phyloP scores from a whole-genome alignment of 1,140 invertebrate genomes.

The Drosophila oshimai region DNA sequence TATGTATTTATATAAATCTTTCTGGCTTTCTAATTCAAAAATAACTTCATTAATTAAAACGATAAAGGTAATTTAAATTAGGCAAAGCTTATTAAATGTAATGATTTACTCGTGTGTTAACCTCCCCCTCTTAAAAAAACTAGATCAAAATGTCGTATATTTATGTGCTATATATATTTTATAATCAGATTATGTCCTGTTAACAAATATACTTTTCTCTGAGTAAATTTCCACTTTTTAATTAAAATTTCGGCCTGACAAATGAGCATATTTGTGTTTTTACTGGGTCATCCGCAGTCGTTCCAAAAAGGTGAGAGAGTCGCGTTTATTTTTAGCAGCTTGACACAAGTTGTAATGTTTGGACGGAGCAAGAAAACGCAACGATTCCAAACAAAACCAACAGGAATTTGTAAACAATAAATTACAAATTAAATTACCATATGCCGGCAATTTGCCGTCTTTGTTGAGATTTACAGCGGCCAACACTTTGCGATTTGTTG shows the following conservation, averaged over 20 bases:
- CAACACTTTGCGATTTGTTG: constrained; percentile 38
- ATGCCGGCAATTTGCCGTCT: constrained; percentile 40
- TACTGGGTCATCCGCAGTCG: constrained; percentile 42
- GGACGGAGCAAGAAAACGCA: neutral
- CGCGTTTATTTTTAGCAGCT: constrained; percentile 16
- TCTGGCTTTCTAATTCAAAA: too few relatives aligned
- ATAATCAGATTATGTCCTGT: neutral
- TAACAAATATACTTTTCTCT: neutral
- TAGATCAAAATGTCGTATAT: too few relatives aligned
- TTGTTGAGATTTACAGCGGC: constrained; percentile 56
- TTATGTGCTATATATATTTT: too few relatives aligned
- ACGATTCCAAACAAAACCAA: constrained; percentile 39
- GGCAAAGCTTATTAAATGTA: too few relatives aligned
- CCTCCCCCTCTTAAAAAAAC: too few relatives aligned
- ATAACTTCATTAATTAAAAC: too few relatives aligned
- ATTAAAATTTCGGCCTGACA: constrained; percentile 29
- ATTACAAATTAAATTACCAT: constrained; percentile 43
- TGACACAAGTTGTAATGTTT: constrained; percentile 49
- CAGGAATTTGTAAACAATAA: constrained; percentile 57
- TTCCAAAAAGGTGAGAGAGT: constrained; percentile 40
- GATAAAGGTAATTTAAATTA: too few relatives aligned
- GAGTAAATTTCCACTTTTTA: constrained; percentile 13
- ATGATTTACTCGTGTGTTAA: too few relatives aligned
- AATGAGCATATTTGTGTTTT: neutral
- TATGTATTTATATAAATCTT: too few relatives aligned